Evolutionary conservation across 2,113 vertebrate species (phyloP).

Genomic region (Plecturocebus donacophilus): DNA sequence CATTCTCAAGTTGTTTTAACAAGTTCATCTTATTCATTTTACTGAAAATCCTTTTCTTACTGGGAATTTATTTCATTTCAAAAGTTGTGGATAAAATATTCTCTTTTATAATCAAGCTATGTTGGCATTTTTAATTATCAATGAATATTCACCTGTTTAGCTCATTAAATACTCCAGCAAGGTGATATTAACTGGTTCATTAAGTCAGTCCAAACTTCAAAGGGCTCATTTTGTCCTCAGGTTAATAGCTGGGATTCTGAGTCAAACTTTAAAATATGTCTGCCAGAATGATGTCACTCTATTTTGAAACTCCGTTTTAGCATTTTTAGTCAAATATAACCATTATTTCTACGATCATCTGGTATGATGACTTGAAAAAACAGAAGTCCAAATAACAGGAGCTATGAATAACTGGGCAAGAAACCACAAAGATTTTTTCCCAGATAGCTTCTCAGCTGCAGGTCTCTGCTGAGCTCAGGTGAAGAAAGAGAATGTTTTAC

Average conservation of each 20-base stretch:
- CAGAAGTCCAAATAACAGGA: conserved; percentile 13
- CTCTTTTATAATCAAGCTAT: background rate
- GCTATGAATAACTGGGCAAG: background rate
- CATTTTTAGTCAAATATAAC: background rate
- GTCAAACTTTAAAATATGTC: background rate
- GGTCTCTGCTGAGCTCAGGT: conserved; percentile 26
- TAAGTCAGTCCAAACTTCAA: background rate
- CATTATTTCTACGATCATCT: background rate
- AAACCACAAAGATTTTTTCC: conserved; percentile 26
- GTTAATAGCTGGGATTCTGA: background rate
- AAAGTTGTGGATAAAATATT: background rate
- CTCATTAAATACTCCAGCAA: background rate
- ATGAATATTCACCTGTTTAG: background rate
- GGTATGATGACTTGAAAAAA: background rate
- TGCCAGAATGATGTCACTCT: conserved; percentile 3
- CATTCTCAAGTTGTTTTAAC: conserved; percentile 30
- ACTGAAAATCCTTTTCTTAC: background rate
- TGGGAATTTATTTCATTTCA: background rate
- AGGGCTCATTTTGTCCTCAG: background rate
- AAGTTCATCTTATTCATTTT: background rate
- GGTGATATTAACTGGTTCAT: background rate
- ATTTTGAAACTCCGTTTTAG: conserved; percentile 38
- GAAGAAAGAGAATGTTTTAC: conserved; percentile 50
- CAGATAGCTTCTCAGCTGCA: conserved; percentile 46
- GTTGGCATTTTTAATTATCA: conserved; percentile 37